phyloP scores from a whole-genome alignment of 1,140 invertebrate species.

The Lethrus apterus region DNA sequence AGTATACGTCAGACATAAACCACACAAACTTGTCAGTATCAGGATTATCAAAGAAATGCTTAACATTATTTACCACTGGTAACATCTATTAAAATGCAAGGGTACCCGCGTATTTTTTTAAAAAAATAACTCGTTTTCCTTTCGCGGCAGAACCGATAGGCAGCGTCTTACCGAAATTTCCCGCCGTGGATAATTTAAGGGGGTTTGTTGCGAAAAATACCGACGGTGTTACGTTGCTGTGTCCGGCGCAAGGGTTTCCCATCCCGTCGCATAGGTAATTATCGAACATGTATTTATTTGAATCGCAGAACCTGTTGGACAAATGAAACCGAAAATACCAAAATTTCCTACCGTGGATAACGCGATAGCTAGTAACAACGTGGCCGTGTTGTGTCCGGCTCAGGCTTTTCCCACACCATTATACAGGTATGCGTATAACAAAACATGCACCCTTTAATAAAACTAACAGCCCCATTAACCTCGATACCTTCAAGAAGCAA shows the following conservation, averaged over 20 bases:
- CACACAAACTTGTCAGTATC: no score
- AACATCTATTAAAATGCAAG: neutral
- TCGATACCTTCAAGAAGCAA: neutral
- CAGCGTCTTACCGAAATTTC: slow-evolving; percentile 49
- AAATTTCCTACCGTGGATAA: slow-evolving; percentile 14
- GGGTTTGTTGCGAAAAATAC: slow-evolving; percentile 30
- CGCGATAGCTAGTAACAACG: slow-evolving; percentile 4
- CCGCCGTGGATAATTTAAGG: slow-evolving; percentile 38
- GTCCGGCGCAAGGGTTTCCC: slow-evolving; percentile 59
- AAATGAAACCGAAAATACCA: slow-evolving; percentile 47
- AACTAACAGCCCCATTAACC: no score
- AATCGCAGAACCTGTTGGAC: slow-evolving; percentile 59
- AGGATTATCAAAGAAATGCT: no score
- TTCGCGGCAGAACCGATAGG: slow-evolving; percentile 47
- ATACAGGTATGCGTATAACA: slow-evolving; percentile 43
- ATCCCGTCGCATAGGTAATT: slow-evolving; percentile 56
- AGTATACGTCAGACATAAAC: no score
- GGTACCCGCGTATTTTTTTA: slow-evolving; percentile 1
- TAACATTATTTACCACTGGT: neutral
- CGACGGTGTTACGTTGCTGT: slow-evolving; percentile 48
- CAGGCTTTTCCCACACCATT: slow-evolving; percentile 60
- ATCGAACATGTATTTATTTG: slow-evolving; percentile 27
- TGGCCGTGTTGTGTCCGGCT: slow-evolving; percentile 51
- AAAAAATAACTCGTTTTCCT: slow-evolving; percentile 5
- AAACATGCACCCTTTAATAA: neutral